Conservation (phyloP, 2,888 invertebrate genomes). For the Morinoia aosen region DNA sequence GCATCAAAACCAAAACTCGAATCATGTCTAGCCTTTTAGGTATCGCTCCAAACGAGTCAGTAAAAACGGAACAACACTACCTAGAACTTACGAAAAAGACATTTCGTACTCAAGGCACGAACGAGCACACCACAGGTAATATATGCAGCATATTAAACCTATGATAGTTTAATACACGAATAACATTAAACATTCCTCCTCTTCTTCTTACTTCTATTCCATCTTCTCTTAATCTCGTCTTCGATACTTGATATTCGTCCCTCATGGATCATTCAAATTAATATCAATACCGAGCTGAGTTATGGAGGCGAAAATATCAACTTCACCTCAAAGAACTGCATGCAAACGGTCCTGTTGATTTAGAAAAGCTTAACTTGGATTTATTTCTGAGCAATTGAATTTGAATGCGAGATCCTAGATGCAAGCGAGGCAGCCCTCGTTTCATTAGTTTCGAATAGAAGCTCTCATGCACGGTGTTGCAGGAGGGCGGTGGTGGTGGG, state of each 20-base stretch:
- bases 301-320: not conserved
- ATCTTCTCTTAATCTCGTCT: too few relatives aligned
- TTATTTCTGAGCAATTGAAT: slow-evolving; percentile 47
- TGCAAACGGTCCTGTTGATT: not conserved
- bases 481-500: not conserved
- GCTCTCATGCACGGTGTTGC: slow-evolving; percentile 7
- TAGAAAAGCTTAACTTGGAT: not conserved
- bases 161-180: too few relatives aligned
- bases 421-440: slow-evolving; percentile 2
- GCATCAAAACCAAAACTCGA: not conserved
- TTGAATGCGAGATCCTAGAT: not conserved
- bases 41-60: not conserved
- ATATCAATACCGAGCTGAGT: not conserved
- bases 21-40: not conserved
- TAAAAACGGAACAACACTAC: not conserved
- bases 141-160: not conserved
- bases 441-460: slow-evolving; percentile 6
- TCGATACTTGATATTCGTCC: too few relatives aligned
- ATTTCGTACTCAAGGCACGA: not conserved
- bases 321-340: not conserved
- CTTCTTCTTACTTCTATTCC: too few relatives aligned
- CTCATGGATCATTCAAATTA: not conserved
- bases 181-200: too few relatives aligned
- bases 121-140: not conserved
- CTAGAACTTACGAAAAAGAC: not conserved